Evolutionary conservation across 2,888 invertebrate species (phyloP).

Genomic region (Cheilosia soror): DNA sequence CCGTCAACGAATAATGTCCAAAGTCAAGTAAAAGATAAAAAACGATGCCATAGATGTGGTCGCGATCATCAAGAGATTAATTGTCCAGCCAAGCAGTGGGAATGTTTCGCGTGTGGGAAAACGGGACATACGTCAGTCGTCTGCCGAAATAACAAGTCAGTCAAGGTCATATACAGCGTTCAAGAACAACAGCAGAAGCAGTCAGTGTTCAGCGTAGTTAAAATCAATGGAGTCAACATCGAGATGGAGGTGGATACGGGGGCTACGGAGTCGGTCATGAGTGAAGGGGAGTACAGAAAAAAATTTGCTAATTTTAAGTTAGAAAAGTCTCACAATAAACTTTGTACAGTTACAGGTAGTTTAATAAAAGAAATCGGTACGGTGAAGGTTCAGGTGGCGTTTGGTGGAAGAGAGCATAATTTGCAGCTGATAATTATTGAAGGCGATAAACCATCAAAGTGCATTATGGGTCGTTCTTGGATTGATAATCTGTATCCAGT

Average conservation of each 20-base stretch:
- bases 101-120: conserved; percentile 20
- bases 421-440: conserved; percentile 15
- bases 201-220: conserved; percentile 6
- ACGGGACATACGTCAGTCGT: neutral
- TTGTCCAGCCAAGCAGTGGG: conserved; percentile 31
- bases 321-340: conserved; percentile 10
- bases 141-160: too few species aligned
- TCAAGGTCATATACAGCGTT: too few species aligned
- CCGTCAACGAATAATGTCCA: neutral
- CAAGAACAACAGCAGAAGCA: too few species aligned
- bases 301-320: conserved; percentile 3
- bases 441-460: conserved; percentile 7
- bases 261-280: conserved; percentile 26
- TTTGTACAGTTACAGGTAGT: conserved; percentile 37
- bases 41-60: conserved; percentile 10
- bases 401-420: conserved; percentile 1
- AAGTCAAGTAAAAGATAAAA: neutral
- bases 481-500: conserved; percentile 19
- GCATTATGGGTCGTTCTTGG: conserved; percentile 28
- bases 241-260: neutral
- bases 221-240: conserved; percentile 17
- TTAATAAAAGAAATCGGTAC: conserved; percentile 5
- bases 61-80: conserved; percentile 18
- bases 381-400: conserved; percentile 31
- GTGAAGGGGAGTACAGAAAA: conserved; percentile 10